Evolutionary conservation across 2,888 invertebrate genomes (phyloP), one percentile per base, ranked within the genome.

Genomic region (Deilephila porcellus): DNA sequence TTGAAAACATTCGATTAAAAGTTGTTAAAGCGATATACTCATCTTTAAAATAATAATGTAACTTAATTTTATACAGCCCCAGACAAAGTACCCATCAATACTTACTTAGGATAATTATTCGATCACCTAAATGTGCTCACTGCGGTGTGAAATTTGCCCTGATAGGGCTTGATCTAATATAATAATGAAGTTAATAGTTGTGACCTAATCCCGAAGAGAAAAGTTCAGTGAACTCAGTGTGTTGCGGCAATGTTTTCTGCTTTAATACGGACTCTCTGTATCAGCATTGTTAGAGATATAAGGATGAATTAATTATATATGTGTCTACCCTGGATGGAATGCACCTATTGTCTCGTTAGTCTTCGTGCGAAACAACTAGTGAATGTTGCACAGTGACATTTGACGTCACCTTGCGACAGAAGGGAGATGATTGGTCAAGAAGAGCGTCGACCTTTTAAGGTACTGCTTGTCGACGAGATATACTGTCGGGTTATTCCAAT

Each of bases 231-330:
- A 64, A 45, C 64, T 11, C 14, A 11, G 37, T 45, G n/a, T 45
- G 20, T 62, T 62, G 62, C 14, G 14, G n/a, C 37, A 34, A 64
- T 20, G 4, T 45, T 64, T 64, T 20, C 64, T 37, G 37, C 37
- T 45, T 20, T 20, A 45, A 37, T 64, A 37, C 14, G 37, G 37
- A 64, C 64, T 64, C 45, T 45, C n/a, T 25, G n/a, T 37, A 45
- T 64, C 45, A 45, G 45, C 20, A 64, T 64, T 64, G 64, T 64
- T 64, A 4, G 32, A 45, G 64, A 45, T 20, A 45, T 64, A 45
- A 4, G n/a, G n/a, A n/a, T 56, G 19, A 19, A 56, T 56, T 56
- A 19, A 56, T 56, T 56, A n/a, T 56, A n/a, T n/a, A 56, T 56
- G 4, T 19, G n/a, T 64, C 45, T 37, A 64, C n/a, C 64, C 20